Evolutionary conservation across 2,888 invertebrate species (phyloP).

Genomic region (Polymixis lichenea): DNA sequence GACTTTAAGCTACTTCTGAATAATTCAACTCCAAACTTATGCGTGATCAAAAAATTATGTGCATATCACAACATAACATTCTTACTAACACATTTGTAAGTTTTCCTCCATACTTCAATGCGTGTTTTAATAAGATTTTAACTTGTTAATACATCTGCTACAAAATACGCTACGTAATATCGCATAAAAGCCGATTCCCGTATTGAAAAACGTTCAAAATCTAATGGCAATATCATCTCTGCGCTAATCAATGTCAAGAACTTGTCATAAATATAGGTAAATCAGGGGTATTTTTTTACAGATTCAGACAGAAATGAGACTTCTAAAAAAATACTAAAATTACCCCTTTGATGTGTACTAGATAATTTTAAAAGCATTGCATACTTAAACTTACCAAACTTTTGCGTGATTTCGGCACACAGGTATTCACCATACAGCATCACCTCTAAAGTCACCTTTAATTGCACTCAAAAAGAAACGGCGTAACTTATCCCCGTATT

Average conservation of each 20-base stretch:
- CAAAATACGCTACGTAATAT: background rate
- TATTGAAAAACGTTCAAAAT: background rate
- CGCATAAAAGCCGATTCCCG: no score
- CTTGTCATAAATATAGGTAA: background rate
- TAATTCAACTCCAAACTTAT: background rate
- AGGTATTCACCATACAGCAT: background rate
- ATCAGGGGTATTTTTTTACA: background rate
- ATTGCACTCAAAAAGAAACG: slow-evolving; percentile 1
- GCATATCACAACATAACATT: no score
- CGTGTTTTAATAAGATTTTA: no score
- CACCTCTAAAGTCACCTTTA: background rate
- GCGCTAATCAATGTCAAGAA: background rate
- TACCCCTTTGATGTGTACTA: background rate
- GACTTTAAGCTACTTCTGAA: no score
- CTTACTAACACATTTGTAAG: background rate
- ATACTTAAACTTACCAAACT: background rate
- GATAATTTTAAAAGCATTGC: background rate
- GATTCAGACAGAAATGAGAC: background rate
- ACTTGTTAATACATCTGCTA: no score
- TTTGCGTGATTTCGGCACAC: background rate
- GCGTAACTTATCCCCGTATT: slow-evolving; percentile 1
- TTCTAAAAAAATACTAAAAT: background rate
- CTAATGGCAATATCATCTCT: background rate
- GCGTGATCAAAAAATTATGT: rapidly evolving
- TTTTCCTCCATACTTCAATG: background rate